Base-by-base conservation (phyloP, 2,113 vertebrate genomes). In the Oophaga pumilio region DNA sequence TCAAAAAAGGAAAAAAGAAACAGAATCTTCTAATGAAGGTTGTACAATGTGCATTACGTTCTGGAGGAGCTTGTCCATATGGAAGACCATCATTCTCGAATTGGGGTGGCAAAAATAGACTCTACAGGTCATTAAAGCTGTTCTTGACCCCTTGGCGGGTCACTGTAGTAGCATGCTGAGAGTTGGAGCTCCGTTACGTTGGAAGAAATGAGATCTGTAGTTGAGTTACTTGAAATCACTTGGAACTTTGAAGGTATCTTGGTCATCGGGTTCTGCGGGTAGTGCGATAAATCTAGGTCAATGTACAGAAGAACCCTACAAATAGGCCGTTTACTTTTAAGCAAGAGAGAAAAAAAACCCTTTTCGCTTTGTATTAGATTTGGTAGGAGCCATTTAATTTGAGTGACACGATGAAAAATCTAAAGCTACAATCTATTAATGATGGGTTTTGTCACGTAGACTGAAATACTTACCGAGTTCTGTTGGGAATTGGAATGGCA, bases 381-480 rank as follows among this genome's bases (percentile, higher is more conserved):
- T 53, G 76, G 76, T n/a, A 77, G 49, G 50, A 77, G n/a, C 9
- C 1, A 24, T 53, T 24, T 24, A 2, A 53, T 77, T 53, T 77
- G 76, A 77, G 49, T 77, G 76, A 77, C 76, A 77, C 1, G 8
- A 50, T 52, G n/a, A 77, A 5, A 52, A 53, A 77, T 77, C 18
- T 77, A 50, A 77, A 77, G 49, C 22, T 24, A 26, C 76, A 56
- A 53, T 26, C n/a, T 24, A 14, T 22, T 56, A 56, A 26, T 77
- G 76, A 77, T 56, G 76, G 76, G 12, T 77, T 77, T 73, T 74
- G 71, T 74, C 76, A 77, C 22, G 15, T 77, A 77, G 20, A 77
- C 76, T 77, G 71, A 74, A 74, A 74, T 50, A 11, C 18, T 74
- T 20, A 22, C 17, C 20, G 2, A 50, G 33, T 15, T 22, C 33